Conservation (phyloP, 30 jellyfish, hydroid and myxozoan species). For the Aurelia sp. region DNA sequence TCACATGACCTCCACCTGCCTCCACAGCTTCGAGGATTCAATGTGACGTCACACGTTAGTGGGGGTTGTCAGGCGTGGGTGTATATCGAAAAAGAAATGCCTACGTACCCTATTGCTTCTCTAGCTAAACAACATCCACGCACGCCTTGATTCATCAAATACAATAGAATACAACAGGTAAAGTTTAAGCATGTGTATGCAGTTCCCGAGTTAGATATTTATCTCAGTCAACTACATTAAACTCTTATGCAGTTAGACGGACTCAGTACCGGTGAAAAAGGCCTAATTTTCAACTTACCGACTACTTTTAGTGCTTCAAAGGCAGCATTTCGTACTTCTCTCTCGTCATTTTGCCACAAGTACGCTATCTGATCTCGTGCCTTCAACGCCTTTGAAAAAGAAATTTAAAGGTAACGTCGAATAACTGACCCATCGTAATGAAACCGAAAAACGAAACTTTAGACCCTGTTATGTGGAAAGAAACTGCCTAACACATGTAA, state of each 20-base stretch:
- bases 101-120: no score
- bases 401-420: not conserved
- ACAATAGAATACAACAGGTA: not conserved
- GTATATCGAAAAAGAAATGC: no score
- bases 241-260: not conserved
- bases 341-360: slow-evolving; percentile 45
- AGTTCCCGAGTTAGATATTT: not conserved
- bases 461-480: not conserved
- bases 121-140: not conserved
- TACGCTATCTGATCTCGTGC: slow-evolving; percentile 48
- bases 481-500: no score
- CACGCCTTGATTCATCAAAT: not conserved
- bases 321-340: slow-evolving; percentile 40
- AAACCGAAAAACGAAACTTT: not conserved
- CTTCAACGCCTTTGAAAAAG: slow-evolving; percentile 28
- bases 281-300: slow-evolving; percentile 37
- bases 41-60: no score
- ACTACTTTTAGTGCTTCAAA: slow-evolving; percentile 53
- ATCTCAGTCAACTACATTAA: not conserved
- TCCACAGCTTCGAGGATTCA: no score
- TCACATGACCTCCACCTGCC: no score
- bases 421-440: not conserved
- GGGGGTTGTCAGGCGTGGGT: no score
- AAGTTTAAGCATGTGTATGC: not conserved
- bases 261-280: not conserved